phyloP scores from a whole-genome alignment of 2,113 vertebrate genomes.

The Cricetomys ansorgei region DNA sequence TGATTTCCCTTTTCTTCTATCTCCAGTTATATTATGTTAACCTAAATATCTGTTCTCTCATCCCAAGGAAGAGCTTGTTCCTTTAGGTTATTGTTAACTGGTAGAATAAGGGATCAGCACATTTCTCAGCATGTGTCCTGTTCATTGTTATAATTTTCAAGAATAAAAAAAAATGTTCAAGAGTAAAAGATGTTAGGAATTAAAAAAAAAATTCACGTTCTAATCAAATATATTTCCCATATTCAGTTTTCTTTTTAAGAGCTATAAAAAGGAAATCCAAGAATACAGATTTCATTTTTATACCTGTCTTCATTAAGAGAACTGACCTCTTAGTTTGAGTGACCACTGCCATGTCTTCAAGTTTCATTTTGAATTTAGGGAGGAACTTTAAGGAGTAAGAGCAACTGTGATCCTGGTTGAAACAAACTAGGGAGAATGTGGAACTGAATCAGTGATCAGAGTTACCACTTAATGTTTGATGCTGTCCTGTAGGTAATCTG shows the following conservation, averaged over 20 bases:
- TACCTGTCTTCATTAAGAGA: background rate
- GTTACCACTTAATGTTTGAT: background rate
- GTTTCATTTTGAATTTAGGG: background rate
- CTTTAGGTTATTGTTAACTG: background rate
- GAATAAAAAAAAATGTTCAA: constrained; percentile 15
- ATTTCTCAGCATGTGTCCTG: background rate
- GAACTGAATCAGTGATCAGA: background rate
- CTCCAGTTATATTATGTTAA: background rate
- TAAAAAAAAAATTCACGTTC: background rate
- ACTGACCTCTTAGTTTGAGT: background rate
- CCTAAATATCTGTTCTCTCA: background rate
- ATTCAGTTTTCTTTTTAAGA: background rate
- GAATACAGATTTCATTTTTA: background rate
- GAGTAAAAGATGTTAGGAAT: no score
- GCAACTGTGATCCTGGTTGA: background rate
- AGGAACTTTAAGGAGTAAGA: background rate
- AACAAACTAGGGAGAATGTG: background rate
- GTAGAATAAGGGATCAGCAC: background rate
- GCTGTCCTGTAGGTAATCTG: background rate
- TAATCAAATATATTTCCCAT: background rate
- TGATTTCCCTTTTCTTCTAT: background rate
- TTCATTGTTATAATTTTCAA: constrained; percentile 22
- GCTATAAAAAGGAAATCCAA: background rate
- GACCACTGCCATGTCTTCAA: background rate
- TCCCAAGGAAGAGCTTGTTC: background rate